phyloP scores from a whole-genome alignment of 1,140 invertebrate species.

The Triops longicaudatus region DNA sequence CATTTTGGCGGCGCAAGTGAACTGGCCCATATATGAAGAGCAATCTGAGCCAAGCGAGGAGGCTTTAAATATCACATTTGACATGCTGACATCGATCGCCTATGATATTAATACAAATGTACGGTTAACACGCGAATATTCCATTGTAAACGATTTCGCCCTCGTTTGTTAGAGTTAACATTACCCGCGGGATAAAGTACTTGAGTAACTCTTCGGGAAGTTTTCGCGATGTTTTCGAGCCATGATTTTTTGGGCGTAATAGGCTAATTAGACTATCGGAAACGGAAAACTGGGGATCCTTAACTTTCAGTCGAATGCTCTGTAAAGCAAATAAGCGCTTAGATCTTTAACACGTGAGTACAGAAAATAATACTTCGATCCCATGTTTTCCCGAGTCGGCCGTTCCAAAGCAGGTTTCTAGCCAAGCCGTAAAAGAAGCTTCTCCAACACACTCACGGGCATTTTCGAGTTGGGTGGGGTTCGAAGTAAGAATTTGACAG shows the following conservation, averaged over 20 bases:
- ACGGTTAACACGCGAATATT: too few relatives aligned
- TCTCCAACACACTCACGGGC: not conserved
- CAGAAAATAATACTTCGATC: not conserved
- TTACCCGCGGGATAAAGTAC: not conserved
- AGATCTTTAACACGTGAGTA: not conserved
- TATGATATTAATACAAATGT: not conserved
- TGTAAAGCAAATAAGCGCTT: not conserved
- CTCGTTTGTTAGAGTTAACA: not conserved
- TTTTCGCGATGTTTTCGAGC: not conserved
- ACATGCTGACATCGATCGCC: not conserved
- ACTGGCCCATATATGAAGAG: not conserved
- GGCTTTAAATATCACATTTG: not conserved
- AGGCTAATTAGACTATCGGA: not conserved
- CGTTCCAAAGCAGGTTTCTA: not conserved
- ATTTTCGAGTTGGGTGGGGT: not conserved
- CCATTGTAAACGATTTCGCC: too few relatives aligned
- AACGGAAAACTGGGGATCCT: not conserved
- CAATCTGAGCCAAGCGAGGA: not conserved
- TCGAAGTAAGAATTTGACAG: not conserved
- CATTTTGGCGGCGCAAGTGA: not conserved
- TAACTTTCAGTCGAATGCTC: not conserved
- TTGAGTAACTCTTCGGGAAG: not conserved
- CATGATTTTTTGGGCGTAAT: not conserved
- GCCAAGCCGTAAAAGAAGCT: not conserved
- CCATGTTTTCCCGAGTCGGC: not conserved